A percentile compares a stretch with the other conserved stretches of the same genome.
Conservation (phyloP, 2,888 invertebrate genomes). For the Andrena dorsata region DNA sequence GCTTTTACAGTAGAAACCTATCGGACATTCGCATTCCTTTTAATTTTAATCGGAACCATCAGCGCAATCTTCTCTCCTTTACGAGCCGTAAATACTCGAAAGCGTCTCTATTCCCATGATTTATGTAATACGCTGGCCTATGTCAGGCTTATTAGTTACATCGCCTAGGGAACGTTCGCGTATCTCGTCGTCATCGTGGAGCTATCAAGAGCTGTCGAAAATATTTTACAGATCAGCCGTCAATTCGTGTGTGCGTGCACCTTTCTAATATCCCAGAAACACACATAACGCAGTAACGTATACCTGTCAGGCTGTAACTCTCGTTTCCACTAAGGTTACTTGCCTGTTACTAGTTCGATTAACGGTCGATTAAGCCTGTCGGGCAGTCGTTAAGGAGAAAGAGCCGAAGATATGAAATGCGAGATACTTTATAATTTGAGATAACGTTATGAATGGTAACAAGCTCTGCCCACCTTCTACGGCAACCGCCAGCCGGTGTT, state of each 20-base stretch:
- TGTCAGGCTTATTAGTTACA: conserved; percentile 24
- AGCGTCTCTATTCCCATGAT: conserved; percentile 33
- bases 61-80: not conserved
- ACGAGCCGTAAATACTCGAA: not conserved
- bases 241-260: conserved; percentile 34
- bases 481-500: conserved; percentile 26
- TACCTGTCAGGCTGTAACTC: conserved; percentile 74
- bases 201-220: conserved; percentile 44
- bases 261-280: conserved; percentile 59
- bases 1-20: not conserved
- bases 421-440: conserved; percentile 77
- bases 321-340: conserved; percentile 68
- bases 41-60: conserved; percentile 21
- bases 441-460: conserved; percentile 76
- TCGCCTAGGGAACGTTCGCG: conserved; percentile 11
- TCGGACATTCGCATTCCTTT: not conserved
- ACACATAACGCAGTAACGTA: conserved; percentile 53
- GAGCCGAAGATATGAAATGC: conserved; percentile 75
- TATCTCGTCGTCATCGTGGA: conserved; percentile 34
- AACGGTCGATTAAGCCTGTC: conserved; percentile 81
- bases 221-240: conserved; percentile 43
- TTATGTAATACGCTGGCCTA: conserved; percentile 24
- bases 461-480: conserved; percentile 68
- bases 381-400: conserved; percentile 76
- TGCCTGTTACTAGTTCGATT: conserved; percentile 77